These are phyloP conservation scores for Caenorhabditis latens DNA, from an alignment of 1,140 invertebrate species.

Conservation along the genomic window DNA sequence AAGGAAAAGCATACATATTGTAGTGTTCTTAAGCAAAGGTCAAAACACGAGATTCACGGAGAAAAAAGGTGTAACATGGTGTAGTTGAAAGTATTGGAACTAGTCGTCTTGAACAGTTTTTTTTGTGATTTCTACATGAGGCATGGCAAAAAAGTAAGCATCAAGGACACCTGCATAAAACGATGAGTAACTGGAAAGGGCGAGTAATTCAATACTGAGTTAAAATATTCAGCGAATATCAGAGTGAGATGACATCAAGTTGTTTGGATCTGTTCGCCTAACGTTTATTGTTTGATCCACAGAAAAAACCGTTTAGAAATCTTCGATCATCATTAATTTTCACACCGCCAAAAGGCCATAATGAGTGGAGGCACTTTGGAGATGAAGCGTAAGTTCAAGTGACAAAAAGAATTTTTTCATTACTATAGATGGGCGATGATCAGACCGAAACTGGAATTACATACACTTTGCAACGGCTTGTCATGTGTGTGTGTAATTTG, in stretches of 20 bases:
- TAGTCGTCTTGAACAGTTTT: conserved; percentile 16
- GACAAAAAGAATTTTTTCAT: conserved; percentile 46
- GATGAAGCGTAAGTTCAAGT: conserved; percentile 51
- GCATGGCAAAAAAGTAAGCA: neutral
- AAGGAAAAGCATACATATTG: neutral
- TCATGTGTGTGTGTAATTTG: conserved; percentile 39
- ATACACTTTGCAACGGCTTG: conserved; percentile 42
- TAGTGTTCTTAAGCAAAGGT: neutral
- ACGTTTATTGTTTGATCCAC: neutral
- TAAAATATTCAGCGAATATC: conserved; percentile 27
- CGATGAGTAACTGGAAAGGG: neutral
- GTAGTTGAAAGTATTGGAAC: neutral
- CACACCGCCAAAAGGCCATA: conserved; percentile 23
- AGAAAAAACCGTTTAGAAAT: conserved; percentile 16
- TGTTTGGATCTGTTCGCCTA: conserved; percentile 34
- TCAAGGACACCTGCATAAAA: neutral
- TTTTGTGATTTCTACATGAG: neutral
- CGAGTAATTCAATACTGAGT: neutral
- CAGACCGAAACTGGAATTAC: conserved; percentile 45
- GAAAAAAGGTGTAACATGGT: neutral
- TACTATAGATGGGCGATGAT: conserved; percentile 48
- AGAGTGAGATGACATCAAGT: neutral
- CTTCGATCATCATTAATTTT: conserved; percentile 18
- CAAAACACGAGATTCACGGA: neutral
- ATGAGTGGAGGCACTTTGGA: conserved; percentile 37